Evolutionary conservation across 2,888 invertebrate genomes (phyloP), one percentile per base, ranked within the genome.

Genomic region (Monochamus alternatus): DNA sequence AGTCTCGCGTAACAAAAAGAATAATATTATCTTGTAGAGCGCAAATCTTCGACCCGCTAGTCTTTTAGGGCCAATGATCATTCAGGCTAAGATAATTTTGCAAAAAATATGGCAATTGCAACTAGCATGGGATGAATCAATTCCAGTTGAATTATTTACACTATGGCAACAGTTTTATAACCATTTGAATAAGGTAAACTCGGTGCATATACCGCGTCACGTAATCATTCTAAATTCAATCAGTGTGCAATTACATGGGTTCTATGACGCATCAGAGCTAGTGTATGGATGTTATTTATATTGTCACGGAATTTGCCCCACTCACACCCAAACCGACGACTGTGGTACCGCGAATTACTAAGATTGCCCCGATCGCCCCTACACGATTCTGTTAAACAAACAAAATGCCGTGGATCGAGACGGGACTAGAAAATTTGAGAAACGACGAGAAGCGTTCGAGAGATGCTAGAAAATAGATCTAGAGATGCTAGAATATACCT

Each of bases 101-200:
- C 70, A 70, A 62, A 47, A 62, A 60, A n/a, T 70, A 62, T 70
- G 70, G 38, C 60, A 70, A 10, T 22, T 60, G 44, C 43, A 63
- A 9, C 30, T 70, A n/a, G n/a, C 7, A 10, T 70, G 70, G 62
- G 51, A 70, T 32, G 60, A 69, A 14, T 5, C n/a, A 2, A 30
- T 62, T 9, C 62, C 62, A 3, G 2, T 9, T 5, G 14, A 43
- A 1, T 7, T 60, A 31, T 9, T 31, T 12, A 31, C 59, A 60
- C 30, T 9, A 60, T 60, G 30, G 30, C 30, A 22, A 30, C 3
- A 31, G 3, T 32, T 60, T 31, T 8, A 12, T 31, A 31, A 60
- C 9, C 8, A 60, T 3, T 31, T 60, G 8, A 12, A 3, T 9
- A 12, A 10, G 30, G 10, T 60, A 8, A 31, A 7, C 3, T 22